These are phyloP conservation scores for Luperina testacea DNA, from an alignment of 2,888 invertebrate genomes.

Conservation along the genomic window DNA sequence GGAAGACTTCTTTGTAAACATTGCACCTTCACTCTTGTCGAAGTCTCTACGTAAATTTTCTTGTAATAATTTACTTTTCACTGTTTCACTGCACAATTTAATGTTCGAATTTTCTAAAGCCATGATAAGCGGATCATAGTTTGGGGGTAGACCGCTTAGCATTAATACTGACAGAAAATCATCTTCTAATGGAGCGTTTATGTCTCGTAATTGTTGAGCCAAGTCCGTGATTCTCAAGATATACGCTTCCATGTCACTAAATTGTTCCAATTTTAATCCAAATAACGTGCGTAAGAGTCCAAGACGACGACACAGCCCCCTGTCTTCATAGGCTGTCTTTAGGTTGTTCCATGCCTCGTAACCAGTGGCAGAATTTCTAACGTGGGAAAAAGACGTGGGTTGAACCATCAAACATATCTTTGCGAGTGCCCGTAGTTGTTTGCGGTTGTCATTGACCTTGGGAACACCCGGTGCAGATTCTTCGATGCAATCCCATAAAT, in stretches of 20 bases:
- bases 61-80: constrained; percentile 6
- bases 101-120: constrained; percentile 3
- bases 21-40: neutral
- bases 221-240: neutral
- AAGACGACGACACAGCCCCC: neutral
- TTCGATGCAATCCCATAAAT: neutral
- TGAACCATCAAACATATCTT: neutral
- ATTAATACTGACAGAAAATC: too few species aligned
- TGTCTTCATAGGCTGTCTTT: neutral
- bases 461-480: neutral
- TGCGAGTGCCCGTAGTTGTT: neutral
- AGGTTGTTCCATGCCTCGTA: neutral
- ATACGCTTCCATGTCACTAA: neutral
- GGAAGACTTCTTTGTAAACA: neutral
- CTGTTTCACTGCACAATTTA: constrained; percentile 6
- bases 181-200: too few species aligned
- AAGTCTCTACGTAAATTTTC: constrained; percentile 2
- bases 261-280: neutral
- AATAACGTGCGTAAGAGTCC: neutral
- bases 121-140: too few species aligned
- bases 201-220: neutral
- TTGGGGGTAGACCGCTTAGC: too few species aligned
- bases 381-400: neutral
- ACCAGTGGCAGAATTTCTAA: neutral
- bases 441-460: neutral